Evolutionary conservation across 2,888 invertebrate species (phyloP).

Genomic region (Yponomeuta cagnagella): DNA sequence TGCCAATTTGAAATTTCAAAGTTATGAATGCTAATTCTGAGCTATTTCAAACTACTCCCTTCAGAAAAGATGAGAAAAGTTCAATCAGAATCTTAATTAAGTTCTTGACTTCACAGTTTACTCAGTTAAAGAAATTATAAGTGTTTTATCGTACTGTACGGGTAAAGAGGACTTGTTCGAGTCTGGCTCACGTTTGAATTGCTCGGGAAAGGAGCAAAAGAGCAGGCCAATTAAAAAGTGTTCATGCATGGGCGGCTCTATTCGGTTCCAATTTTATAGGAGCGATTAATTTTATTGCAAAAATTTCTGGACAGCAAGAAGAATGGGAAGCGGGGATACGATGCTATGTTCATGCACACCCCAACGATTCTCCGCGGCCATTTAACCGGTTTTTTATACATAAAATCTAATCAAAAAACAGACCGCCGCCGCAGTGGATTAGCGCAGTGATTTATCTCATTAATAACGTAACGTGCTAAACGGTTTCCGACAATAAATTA

Average conservation of each 20-base stretch:
- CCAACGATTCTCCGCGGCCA: not conserved
- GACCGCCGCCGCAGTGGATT: constrained; percentile 22
- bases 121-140: constrained; percentile 2
- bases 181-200: constrained; percentile 60
- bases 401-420: constrained; percentile 59
- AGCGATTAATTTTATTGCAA: constrained; percentile 74
- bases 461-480: not conserved
- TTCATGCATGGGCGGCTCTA: constrained; percentile 69
- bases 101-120: not conserved
- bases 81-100: constrained; percentile 15
- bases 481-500: not conserved
- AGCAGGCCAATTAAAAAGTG: constrained; percentile 71
- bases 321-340: constrained; percentile 49
- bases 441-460: not conserved
- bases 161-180: constrained; percentile 41
- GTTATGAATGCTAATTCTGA: not conserved
- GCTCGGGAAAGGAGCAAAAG: constrained; percentile 58
- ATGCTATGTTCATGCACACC: not conserved
- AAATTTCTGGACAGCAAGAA: constrained; percentile 72
- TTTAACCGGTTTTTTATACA: constrained; percentile 35
- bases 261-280: constrained; percentile 69
- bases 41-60: too few relatives aligned
- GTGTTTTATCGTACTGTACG: constrained; percentile 17
- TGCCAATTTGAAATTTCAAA: not conserved
- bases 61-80: constrained; percentile 3